Conservation (phyloP, 2,113 vertebrate genomes). For the Lichenostomus cassidix region DNA sequence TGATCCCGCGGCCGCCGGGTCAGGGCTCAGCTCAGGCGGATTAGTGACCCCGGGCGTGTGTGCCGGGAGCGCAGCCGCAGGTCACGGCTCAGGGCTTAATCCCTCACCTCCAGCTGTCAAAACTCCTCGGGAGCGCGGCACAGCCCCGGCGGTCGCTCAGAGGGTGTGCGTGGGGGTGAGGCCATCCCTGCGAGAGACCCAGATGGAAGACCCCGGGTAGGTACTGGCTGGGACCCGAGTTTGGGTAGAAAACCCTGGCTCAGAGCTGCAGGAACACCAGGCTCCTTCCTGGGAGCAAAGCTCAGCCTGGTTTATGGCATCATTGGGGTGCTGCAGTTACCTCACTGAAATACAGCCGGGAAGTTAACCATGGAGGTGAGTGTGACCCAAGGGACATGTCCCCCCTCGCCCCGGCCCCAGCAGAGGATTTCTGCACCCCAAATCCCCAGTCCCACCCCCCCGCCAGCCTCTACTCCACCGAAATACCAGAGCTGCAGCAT, state of each 20-base stretch:
- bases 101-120: constrained; percentile 41
- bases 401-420: neutral
- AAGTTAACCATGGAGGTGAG: fast-evolving
- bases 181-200: neutral
- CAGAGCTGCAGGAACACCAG: fast-evolving
- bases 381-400: fast-evolving
- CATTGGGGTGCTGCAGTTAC: fast-evolving
- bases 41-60: neutral
- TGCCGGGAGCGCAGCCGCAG: neutral
- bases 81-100: constrained; percentile 46
- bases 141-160: neutral
- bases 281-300: fast-evolving
- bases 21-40: constrained; percentile 19
- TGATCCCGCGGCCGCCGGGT: neutral
- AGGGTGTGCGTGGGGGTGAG: fast-evolving
- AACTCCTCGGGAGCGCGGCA: neutral
- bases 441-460: neutral
- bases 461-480: neutral
- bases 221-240: fast-evolving
- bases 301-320: fast-evolving
- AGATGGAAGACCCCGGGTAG: fast-evolving
- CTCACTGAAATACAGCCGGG: fast-evolving
- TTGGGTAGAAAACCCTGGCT: neutral
- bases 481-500: constrained; percentile 74
- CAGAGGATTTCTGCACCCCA: neutral